Base-by-base conservation (phyloP, 2,797 vertebrate species). In the Hemitrygon akajei region DNA sequence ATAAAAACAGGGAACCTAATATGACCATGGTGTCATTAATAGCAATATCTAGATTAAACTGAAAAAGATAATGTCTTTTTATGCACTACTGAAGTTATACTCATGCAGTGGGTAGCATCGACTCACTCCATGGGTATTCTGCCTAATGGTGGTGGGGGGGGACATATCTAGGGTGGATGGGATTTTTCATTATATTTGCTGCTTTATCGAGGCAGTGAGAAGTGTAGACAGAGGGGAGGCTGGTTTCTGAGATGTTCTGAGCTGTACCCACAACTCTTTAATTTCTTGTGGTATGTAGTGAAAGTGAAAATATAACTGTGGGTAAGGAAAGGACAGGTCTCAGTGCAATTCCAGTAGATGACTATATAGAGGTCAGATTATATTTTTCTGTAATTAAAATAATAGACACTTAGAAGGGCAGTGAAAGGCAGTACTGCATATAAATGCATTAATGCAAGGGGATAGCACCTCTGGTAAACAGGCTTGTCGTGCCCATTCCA, bases 41-140 rank as follows among this genome's bases (percentile, higher is more conserved):
- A 89, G 63, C n/a, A 89, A 89, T 69, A 63, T 89, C 86, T 89
- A 89, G 89, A 89, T 89, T 69, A 89, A 89, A 89, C 60, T 89
- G 63, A 89, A 89, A 75, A 66, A n/a, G n/a, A n/a, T n/a, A n/a
- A n/a, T n/a, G 63, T 69, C 69, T 2, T 69, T 69, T 56, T n/a
- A 47, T 14, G 37, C n/a, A 37, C 86, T 69, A 22, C 7, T 89
- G 37, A 69, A 69, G 86, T 34, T 37, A 9, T 89, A 18, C 16
- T 87, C n/a, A 89, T n/a, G 60, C n/a, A 89, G 16, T 89, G 63
- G 86, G 86, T 89, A 63, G 86, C 60, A 89, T 69, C 47, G 2
- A 47, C 1, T 3, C 47, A 47, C 47, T 47, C 47, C 47, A 47
- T 47, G 47, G 4, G 47, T 47, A 47, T 47, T 47, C 80, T 37